These are phyloP conservation scores for Lithodes maja DNA, from an alignment of 2,888 invertebrate genomes.

Conservation along the genomic window DNA sequence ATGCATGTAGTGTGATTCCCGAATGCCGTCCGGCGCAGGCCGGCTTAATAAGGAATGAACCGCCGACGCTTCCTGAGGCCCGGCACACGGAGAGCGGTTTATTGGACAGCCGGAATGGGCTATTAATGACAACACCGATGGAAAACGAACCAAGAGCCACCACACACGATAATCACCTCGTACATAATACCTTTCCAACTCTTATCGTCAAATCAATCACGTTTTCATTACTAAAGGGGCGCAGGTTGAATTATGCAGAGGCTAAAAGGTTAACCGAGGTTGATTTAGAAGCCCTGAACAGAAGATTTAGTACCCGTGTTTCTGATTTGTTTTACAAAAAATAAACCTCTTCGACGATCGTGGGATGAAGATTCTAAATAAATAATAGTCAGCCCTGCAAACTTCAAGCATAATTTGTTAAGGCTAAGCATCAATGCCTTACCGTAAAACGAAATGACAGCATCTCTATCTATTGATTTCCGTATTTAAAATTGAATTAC, in stretches of 20 bases:
- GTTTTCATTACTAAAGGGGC: conserved; percentile 32
- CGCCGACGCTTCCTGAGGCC: conserved; percentile 2
- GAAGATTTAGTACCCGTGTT: too few species aligned
- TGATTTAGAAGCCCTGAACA: not conserved
- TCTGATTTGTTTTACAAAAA: too few species aligned
- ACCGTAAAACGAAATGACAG: too few species aligned
- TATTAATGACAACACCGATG: conserved; percentile 25
- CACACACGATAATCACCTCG: conserved; percentile 31
- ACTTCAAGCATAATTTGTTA: not conserved
- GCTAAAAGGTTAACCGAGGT: conserved; percentile 11
- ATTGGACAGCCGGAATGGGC: conserved; percentile 5
- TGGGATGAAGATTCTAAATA: not conserved
- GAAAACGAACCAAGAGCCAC: not conserved
- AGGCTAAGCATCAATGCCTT: too few species aligned
- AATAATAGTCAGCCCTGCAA: not conserved
- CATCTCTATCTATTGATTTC: too few species aligned
- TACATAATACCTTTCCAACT: conserved; percentile 28
- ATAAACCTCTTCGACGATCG: not conserved
- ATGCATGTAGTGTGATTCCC: conserved; percentile 36
- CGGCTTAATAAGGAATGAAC: conserved; percentile 43
- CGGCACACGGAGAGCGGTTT: not conserved
- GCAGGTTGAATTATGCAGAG: conserved; percentile 34
- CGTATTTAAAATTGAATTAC: not conserved
- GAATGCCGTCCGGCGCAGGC: not conserved
- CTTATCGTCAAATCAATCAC: conserved; percentile 30